Evolutionary conservation across 2,113 vertebrate species (phyloP), one percentile per base, ranked within the genome.

Genomic region (Mobula birostris): DNA sequence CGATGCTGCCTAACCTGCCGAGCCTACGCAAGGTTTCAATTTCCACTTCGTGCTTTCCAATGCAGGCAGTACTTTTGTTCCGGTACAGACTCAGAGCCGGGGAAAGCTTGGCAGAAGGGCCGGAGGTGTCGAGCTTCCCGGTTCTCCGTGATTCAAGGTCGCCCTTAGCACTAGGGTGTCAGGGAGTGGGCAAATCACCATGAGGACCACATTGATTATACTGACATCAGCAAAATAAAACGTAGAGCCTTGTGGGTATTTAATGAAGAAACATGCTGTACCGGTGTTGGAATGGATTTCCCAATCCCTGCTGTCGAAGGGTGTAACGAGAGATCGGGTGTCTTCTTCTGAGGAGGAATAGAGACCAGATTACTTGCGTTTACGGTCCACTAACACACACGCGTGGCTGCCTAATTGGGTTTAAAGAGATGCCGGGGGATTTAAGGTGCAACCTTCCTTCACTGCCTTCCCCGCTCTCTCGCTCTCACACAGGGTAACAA

Each of bases 281-380:
- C 98, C 97, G 98, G 98, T 94, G 98, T 98, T 95, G 98, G 98
- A 95, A 98, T 97, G 87, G 98, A 98, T 98, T 99, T 99, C 97
- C 98, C 98, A 97, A 98, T 98, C 97, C 98, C 98, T 94, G 98
- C 97, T 95, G 98, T 96, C 96, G 98, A 97, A 96, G 97, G 96
- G 96, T 97, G 98, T 96, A 97, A 96, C 96, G 96, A 98, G 96
- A 98, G 97, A 96, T 98, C 98, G 96, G 98, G 96, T 97, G 97
- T 98, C 97, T 98, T 98, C 97, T 97, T 98, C 98, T 98, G 97
- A 96, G 97, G 96, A 95, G 95, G 96, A 97, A 97, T 95, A 97
- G 95, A 97, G 96, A 97, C 96, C 96, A 94, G 95, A 94, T 96
- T 96, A 97, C 90, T 95, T 80, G 94, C 94, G 96, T 94, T 95